Conservation (phyloP, 2,113 vertebrate species). For the human (Homo sapiens) region GRCh38 chr6:133407501-133408000, state of each 20-base stretch:
- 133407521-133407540: conserved; percentile 49
- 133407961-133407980: not conserved
- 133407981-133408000: conserved; percentile 32
- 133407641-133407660: conserved; percentile 57
- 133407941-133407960: not conserved
- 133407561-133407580: conserved; percentile 60
- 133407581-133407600: conserved; percentile 51
- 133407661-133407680: conserved; percentile 54
- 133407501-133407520: conserved; percentile 59
- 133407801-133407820: conserved; percentile 46
- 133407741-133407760: not conserved
- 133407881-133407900: conserved; percentile 40
- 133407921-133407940: conserved; percentile 49
- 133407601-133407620: conserved; percentile 61
- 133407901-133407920: conserved; percentile 47
- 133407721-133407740: not conserved
- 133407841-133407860: not conserved
- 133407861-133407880: conserved; percentile 11
- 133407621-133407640: conserved; percentile 65
- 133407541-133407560: conserved; percentile 60
- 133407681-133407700: not conserved
- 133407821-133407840: conserved; percentile 50
- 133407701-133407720: not conserved
- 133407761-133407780: not conserved
- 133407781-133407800: conserved; percentile 65